These are phyloP conservation scores for Lithophane socia DNA, from an alignment of 2,888 invertebrate genomes.

Conservation along the genomic window DNA sequence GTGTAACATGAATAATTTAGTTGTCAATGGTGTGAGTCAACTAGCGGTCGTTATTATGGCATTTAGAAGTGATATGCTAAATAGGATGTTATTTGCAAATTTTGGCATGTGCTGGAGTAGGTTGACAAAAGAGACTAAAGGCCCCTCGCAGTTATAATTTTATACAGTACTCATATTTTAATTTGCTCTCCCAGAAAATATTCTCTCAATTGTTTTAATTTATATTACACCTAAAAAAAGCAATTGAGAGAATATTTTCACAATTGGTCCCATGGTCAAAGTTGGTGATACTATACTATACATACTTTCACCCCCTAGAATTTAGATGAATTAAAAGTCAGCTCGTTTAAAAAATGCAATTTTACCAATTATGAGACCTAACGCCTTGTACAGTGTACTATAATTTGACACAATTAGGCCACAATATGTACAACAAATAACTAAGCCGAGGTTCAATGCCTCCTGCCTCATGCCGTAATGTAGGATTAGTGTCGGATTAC, in stretches of 20 bases:
- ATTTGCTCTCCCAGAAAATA: too few relatives aligned
- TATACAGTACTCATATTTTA: too few relatives aligned
- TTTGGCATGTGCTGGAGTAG: slow-evolving; percentile 5
- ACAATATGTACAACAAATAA: slow-evolving; percentile 33
- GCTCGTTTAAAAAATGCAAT: background rate
- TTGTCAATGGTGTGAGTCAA: slow-evolving; percentile 34
- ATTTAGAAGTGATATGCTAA: slow-evolving; percentile 51
- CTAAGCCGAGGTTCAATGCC: slow-evolving; percentile 46
- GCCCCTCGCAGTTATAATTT: too few relatives aligned
- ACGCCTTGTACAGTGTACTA: background rate
- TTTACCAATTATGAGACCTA: background rate
- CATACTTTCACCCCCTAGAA: too few relatives aligned
- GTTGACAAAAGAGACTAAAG: background rate
- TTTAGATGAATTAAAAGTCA: background rate
- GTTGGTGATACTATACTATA: too few relatives aligned
- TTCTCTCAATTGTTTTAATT: too few relatives aligned
- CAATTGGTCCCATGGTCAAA: too few relatives aligned
- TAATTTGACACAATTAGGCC: slow-evolving; percentile 29
- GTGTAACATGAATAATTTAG: slow-evolving; percentile 42
- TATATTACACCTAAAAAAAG: too few relatives aligned
- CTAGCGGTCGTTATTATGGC: slow-evolving; percentile 30
- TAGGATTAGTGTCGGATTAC: slow-evolving; percentile 64
- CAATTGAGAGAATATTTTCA: too few relatives aligned
- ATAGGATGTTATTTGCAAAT: slow-evolving; percentile 22
- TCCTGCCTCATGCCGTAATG: slow-evolving; percentile 33